Evolutionary conservation across 2,797 vertebrate species (phyloP).

Genomic region (Lutjanus argentimaculatus): DNA sequence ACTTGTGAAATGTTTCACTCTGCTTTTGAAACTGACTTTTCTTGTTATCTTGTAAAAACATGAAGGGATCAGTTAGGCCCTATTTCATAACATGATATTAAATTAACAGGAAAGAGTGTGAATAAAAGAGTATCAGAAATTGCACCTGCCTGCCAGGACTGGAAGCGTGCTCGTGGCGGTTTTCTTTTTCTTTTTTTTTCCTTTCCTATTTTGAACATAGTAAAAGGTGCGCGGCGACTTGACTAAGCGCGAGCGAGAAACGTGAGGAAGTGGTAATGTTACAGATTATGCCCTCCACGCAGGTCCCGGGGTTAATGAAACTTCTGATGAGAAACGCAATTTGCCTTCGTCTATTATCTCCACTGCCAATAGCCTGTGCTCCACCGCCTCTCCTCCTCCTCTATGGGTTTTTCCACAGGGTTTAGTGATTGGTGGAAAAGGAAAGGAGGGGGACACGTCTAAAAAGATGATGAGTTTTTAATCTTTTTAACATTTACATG

Average conservation of each 20-base stretch:
- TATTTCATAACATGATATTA: constrained; percentile 44
- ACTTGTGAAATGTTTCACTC: constrained; percentile 43
- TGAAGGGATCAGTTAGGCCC: constrained; percentile 33
- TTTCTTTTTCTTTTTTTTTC: constrained; percentile 15
- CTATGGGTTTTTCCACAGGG: constrained; percentile 76
- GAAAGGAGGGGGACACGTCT: constrained; percentile 67
- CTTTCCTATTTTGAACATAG: constrained; percentile 63
- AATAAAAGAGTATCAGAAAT: constrained; percentile 54
- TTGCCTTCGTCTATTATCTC: constrained; percentile 88
- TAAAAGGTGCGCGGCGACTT: constrained; percentile 75
- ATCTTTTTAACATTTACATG: constrained; percentile 90
- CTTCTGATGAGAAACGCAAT: constrained; percentile 89
- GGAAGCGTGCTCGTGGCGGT: constrained; percentile 46
- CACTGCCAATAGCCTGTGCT: constrained; percentile 80
- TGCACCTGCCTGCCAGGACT: constrained; percentile 34
- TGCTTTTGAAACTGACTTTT: constrained; percentile 29
- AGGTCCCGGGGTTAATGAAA: constrained; percentile 90
- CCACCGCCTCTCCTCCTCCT: constrained; percentile 61
- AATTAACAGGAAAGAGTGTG: constrained; percentile 45
- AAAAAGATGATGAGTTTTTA: constrained; percentile 89
- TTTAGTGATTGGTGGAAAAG: constrained; percentile 70
- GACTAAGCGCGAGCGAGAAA: constrained; percentile 67
- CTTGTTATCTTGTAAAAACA: constrained; percentile 45
- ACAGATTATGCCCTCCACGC: constrained; percentile 87
- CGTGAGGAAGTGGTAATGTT: constrained; percentile 88